Evolutionary conservation across 2,797 vertebrate genomes (phyloP).

Genomic region (Pangasius mekongensis): DNA sequence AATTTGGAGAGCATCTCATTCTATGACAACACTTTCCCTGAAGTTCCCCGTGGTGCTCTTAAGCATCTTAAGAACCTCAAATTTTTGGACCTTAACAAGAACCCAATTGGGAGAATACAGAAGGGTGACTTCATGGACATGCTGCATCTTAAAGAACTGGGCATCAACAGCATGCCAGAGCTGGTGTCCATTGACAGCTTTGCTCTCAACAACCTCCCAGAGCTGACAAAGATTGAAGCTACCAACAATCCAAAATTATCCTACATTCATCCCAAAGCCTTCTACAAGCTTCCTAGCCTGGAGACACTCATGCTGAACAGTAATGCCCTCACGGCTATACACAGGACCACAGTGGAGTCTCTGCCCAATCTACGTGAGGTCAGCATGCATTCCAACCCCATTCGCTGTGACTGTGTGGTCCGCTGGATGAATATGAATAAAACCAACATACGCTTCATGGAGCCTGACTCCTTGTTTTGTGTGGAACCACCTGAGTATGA

Average conservation of each 20-base stretch:
- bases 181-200: slow-evolving; percentile 95
- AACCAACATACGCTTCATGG: slow-evolving; percentile 96
- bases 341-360: slow-evolving; percentile 91
- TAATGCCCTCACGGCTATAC: slow-evolving; percentile 94
- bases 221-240: slow-evolving; percentile 97
- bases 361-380: slow-evolving; percentile 95
- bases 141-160: slow-evolving; percentile 95
- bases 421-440: slow-evolving; percentile 99
- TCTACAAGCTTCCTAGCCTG: slow-evolving; percentile 91
- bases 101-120: slow-evolving; percentile 93
- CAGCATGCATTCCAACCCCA: slow-evolving; percentile 97
- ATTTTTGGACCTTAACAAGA: slow-evolving; percentile 98
- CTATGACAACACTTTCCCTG: slow-evolving; percentile 92
- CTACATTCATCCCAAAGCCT: slow-evolving; percentile 96
- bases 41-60: slow-evolving; percentile 89
- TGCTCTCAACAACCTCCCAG: slow-evolving; percentile 95
- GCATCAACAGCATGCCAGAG: slow-evolving; percentile 98
- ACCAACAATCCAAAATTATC: slow-evolving; percentile 97
- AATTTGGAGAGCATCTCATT: slow-evolving; percentile 98
- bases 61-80: slow-evolving; percentile 90
- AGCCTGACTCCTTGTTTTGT: slow-evolving; percentile 93
- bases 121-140: slow-evolving; percentile 96
- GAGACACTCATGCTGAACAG: slow-evolving; percentile 97
- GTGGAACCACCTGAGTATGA: slow-evolving; percentile 96
- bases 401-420: slow-evolving; percentile 94